Conservation (phyloP, 2,797 vertebrate genomes). For the Okamejei kenojei region DNA sequence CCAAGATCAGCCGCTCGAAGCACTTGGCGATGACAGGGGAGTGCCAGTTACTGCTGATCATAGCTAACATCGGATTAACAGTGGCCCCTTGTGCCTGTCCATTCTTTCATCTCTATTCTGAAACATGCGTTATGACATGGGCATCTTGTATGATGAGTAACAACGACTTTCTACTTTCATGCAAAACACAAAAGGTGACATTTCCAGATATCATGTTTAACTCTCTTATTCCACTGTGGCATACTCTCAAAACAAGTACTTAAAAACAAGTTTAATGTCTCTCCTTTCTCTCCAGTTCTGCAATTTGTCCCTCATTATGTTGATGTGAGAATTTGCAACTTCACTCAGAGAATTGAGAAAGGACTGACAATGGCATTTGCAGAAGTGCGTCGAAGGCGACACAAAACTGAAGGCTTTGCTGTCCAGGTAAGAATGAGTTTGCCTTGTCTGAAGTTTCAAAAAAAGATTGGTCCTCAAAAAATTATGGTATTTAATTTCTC, state of each 20-base stretch:
- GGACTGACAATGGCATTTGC: slow-evolving; percentile 72
- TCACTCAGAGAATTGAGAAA: slow-evolving; percentile 76
- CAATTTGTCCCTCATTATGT: slow-evolving; percentile 85
- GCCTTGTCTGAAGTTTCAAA: not conserved
- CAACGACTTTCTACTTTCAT: not conserved
- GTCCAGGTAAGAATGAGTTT: slow-evolving; percentile 68
- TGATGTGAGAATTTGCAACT: slow-evolving; percentile 80
- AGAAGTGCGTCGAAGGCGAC: slow-evolving; percentile 68
- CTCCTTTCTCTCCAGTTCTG: slow-evolving; percentile 62
- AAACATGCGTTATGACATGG: no score
- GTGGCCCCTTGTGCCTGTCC: no score
- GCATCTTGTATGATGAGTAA: not conserved
- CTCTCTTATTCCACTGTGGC: not conserved
- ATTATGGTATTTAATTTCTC: no score
- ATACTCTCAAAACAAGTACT: not conserved
- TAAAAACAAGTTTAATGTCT: not conserved
- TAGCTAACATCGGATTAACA: no score
- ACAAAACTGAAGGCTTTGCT: slow-evolving; percentile 65
- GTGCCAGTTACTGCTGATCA: no score
- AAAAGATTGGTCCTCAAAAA: not conserved
- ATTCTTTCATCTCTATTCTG: no score
- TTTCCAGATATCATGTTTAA: not conserved
- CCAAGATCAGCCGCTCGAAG: no score
- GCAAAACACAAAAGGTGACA: not conserved
- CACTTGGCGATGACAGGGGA: no score